Base-by-base conservation (phyloP, 2,113 vertebrate genomes). In the Madoqua kirkii region DNA sequence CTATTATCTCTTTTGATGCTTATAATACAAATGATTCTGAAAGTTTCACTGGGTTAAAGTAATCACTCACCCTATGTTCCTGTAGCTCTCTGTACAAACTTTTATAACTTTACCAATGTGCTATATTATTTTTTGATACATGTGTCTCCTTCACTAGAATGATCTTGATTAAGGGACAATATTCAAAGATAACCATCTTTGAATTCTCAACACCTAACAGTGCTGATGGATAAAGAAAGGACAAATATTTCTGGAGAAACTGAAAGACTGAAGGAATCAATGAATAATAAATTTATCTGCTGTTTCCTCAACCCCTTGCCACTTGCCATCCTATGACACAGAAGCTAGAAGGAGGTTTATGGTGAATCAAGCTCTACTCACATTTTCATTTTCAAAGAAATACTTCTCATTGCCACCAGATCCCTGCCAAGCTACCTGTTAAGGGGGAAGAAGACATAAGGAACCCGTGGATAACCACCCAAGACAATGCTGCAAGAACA, bases 351-450 rank as follows among this genome's bases (percentile, higher is more conserved):
- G 45, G 40, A 54, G 27, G 78, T 29, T 78, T 36, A 85, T 27
- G 33, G 71, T 60, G 17, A 91, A 86, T 33, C 54, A 78, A 89
- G 78, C 11, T 48, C 81, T 96, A 99, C 99, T 99, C 96, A 99
- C 99, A 0, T 98, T 99, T 98, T 99, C 99, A 43, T 99, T 99
- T 98, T 99, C 99, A 12, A 99, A 99, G 99, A 99, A 99, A 98
- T 99, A 99, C 94, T 99, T 99, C 93, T 99, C 99, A 8, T 99
- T 99, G 90, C 99, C 99, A 15, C 99, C 99, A 40, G 99, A 99
- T 54, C 99, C 99, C 45, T 99, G 99, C 99, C 99, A 99, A 43
- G 99, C 98, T 76, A 99, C 99, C 99, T 99, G 95, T 67, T 98
- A 98, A 67, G 27, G 11, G 29, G 31, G 29, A 8, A 89, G 36